Evolutionary conservation across 2,888 invertebrate genomes (phyloP).

Genomic region (Pycnomerus fuliginosus): DNA sequence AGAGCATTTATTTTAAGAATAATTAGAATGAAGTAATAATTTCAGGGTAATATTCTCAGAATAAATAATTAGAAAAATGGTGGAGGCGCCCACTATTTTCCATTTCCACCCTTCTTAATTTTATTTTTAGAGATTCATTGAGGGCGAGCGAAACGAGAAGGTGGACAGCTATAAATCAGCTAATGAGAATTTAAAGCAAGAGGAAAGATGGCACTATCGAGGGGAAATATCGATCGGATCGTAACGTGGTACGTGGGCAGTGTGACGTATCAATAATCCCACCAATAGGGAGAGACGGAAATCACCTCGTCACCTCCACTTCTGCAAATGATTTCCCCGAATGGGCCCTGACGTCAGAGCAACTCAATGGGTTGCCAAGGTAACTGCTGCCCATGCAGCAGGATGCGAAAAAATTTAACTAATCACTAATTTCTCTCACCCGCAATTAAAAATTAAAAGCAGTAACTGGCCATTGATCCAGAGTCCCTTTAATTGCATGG

Average conservation of each 20-base stretch:
- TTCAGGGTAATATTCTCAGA: too few species aligned
- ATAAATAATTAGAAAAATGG: too few species aligned
- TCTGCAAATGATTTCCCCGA: slow-evolving; percentile 43
- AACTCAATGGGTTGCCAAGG: slow-evolving; percentile 45
- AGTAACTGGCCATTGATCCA: slow-evolving; percentile 17
- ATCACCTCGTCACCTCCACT: slow-evolving; percentile 37
- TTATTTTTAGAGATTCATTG: too few species aligned
- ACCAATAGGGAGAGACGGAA: slow-evolving; percentile 30
- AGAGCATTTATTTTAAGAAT: too few species aligned
- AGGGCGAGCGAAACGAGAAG: too few species aligned
- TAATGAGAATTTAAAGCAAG: slow-evolving; percentile 9
- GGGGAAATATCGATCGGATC: slow-evolving; percentile 34
- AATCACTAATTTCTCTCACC: too few species aligned
- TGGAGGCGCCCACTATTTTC: neutral
- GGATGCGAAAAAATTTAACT: too few species aligned
- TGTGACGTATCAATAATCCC: slow-evolving; percentile 35
- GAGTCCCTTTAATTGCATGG: slow-evolving; percentile 29
- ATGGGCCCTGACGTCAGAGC: slow-evolving; percentile 43
- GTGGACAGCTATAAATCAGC: slow-evolving; percentile 6
- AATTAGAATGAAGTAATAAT: too few species aligned
- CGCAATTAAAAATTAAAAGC: too few species aligned
- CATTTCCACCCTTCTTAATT: too few species aligned
- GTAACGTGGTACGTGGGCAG: slow-evolving; percentile 37
- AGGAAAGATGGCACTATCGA: slow-evolving; percentile 26
- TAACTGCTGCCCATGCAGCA: slow-evolving; percentile 31